A percentile compares a stretch with the other conserved stretches of the same genome.
These are phyloP conservation scores for Corella eumyota DNA, from an alignment of 23 tunicate species.

Conservation along the genomic window DNA sequence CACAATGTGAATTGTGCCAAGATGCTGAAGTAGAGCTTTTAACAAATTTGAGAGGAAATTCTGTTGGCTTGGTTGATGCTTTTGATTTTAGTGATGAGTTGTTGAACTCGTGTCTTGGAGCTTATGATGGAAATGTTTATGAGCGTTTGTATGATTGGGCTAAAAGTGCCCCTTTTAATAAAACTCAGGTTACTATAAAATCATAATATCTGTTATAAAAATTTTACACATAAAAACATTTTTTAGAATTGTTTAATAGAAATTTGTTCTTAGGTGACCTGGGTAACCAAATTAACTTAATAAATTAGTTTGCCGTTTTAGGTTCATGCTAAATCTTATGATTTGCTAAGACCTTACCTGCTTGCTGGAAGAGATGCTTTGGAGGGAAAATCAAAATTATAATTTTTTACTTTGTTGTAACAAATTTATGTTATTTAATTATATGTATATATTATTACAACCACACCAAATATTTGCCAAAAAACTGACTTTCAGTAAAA, in stretches of 20 bases:
- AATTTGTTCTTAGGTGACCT: background rate
- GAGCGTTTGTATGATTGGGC: constrained; percentile 78
- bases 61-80: constrained; percentile 83
- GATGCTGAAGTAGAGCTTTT: constrained; percentile 46
- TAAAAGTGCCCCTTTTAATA: constrained; percentile 51
- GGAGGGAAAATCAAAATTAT: constrained; percentile 42
- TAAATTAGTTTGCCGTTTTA: background rate
- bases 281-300: background rate
- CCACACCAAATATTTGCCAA: too few species aligned
- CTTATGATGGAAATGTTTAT: constrained; percentile 87
- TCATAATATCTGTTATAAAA: too few species aligned
- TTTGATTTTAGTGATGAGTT: constrained; percentile 64
- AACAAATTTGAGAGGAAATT: constrained; percentile 43
- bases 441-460: too few species aligned
- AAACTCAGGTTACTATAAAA: constrained; percentile 31
- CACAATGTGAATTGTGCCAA: constrained; percentile 19
- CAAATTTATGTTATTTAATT: too few species aligned
- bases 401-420: too few species aligned
- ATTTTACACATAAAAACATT: too few species aligned
- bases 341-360: constrained; percentile 21
- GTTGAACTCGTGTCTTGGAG: constrained; percentile 72
- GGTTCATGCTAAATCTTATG: constrained; percentile 52
- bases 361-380: constrained; percentile 65
- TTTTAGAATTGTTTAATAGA: too few species aligned
- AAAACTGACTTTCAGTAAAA: too few species aligned